Conservation (phyloP, 1,140 invertebrate genomes). For the Bombyx mandarina region DNA sequence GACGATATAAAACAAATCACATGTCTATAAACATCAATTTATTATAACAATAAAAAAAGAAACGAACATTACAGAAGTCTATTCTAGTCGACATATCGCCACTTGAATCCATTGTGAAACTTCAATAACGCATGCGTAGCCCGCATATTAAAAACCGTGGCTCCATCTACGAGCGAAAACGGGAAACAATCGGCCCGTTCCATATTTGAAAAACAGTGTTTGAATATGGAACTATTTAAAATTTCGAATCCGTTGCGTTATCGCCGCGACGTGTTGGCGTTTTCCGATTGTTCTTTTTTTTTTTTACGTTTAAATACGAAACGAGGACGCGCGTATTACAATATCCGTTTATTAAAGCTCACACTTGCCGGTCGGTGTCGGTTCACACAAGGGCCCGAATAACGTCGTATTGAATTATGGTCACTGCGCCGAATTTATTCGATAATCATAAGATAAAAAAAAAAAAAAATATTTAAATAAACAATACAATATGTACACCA, state of each 20-base stretch:
- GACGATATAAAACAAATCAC: slow-evolving; percentile 6
- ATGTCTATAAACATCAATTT: slow-evolving; percentile 12
- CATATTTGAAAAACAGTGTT: slow-evolving; percentile 62
- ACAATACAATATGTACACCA: too few relatives aligned
- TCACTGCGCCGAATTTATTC: too few relatives aligned
- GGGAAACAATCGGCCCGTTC: slow-evolving; percentile 60
- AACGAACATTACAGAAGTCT: slow-evolving; percentile 39
- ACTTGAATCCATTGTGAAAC: slow-evolving; percentile 57
- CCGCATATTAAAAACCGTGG: slow-evolving; percentile 60
- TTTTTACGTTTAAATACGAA: slow-evolving; percentile 22
- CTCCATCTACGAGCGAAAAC: slow-evolving; percentile 51
- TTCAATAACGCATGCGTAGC: slow-evolving; percentile 58
- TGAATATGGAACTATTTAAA: slow-evolving; percentile 69
- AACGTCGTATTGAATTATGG: too few relatives aligned
- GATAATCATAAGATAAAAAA: too few relatives aligned
- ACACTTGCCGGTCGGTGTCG: background rate
- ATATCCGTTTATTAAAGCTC: slow-evolving; percentile 7
- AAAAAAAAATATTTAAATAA: too few relatives aligned
- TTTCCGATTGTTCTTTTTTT: slow-evolving; percentile 63
- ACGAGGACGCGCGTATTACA: slow-evolving; percentile 18
- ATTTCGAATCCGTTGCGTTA: slow-evolving; percentile 70
- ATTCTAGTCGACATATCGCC: slow-evolving; percentile 46
- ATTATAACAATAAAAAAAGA: slow-evolving; percentile 25
- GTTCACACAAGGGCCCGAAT: too few relatives aligned
- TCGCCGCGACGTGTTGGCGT: slow-evolving; percentile 60